Evolutionary conservation across 2,888 invertebrate genomes (phyloP).

Genomic region (Ommatoiulus sabulosus): DNA sequence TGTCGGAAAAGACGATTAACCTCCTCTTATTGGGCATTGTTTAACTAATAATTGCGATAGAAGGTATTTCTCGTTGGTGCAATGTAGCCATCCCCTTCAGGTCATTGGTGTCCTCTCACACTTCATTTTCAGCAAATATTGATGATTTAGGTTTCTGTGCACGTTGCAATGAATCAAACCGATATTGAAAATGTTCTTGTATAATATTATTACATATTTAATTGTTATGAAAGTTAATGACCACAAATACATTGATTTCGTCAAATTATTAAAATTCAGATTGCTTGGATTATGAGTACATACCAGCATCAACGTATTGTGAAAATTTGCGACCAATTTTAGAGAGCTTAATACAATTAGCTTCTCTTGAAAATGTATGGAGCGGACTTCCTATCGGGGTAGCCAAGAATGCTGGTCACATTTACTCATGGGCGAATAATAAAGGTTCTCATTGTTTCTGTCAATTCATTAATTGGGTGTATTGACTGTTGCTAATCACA

Average conservation of each 20-base stretch:
- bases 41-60: background rate
- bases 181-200: background rate
- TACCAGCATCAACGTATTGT: no score
- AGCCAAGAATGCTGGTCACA: background rate
- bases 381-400: background rate
- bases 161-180: background rate
- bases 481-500: slow-evolving; percentile 21
- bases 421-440: background rate
- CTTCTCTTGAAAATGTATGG: background rate
- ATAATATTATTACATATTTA: no score
- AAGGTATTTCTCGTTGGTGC: background rate
- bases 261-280: no score
- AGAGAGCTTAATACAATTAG: background rate
- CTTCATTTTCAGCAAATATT: background rate
- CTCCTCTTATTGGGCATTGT: background rate
- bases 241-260: no score
- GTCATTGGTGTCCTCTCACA: background rate
- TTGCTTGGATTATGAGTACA: no score
- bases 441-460: background rate
- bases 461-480: slow-evolving; percentile 13
- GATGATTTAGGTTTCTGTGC: background rate
- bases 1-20: background rate
- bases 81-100: background rate
- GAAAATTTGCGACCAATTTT: no score
- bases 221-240: no score